These are phyloP conservation scores for Xestia c-nigrum DNA, from an alignment of 2,888 invertebrate species.

Conservation along the genomic window DNA sequence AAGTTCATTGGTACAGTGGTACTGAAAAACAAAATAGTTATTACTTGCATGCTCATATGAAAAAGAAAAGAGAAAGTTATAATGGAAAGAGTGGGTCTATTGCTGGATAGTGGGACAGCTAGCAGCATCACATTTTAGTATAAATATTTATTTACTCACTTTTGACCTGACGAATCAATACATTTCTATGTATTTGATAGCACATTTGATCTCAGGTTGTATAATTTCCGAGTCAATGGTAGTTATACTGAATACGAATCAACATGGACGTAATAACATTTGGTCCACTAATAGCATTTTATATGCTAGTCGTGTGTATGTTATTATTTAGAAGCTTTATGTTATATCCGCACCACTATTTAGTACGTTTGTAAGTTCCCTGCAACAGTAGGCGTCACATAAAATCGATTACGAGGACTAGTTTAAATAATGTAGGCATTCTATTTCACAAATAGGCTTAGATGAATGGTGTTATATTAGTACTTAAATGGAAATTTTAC, in stretches of 20 bases:
- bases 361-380: slow-evolving; percentile 66
- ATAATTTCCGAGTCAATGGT: slow-evolving; percentile 46
- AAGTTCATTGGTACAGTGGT: neutral
- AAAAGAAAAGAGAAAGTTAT: slow-evolving; percentile 3
- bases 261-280: slow-evolving; percentile 44
- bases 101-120: slow-evolving; percentile 8
- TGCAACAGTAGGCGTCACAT: slow-evolving; percentile 64
- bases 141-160: slow-evolving; percentile 14
- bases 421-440: slow-evolving; percentile 69
- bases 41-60: slow-evolving; percentile 7
- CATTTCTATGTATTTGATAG: slow-evolving; percentile 25
- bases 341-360: slow-evolving; percentile 68
- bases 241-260: slow-evolving; percentile 37
- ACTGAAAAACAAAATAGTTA: neutral
- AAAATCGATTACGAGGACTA: slow-evolving; percentile 55
- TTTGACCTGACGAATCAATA: slow-evolving; percentile 6
- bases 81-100: slow-evolving; percentile 6
- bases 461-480: slow-evolving; percentile 82
- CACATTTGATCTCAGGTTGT: slow-evolving; percentile 30
- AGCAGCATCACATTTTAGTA: slow-evolving; percentile 40
- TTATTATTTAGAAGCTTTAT: slow-evolving; percentile 71
- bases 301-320: slow-evolving; percentile 84
- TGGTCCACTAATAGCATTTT: slow-evolving; percentile 79
- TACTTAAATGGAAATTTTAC: slow-evolving; percentile 87
- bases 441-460: slow-evolving; percentile 83